Conservation (phyloP, 2,797 vertebrate species). For the Cichlasoma orientale region DNA sequence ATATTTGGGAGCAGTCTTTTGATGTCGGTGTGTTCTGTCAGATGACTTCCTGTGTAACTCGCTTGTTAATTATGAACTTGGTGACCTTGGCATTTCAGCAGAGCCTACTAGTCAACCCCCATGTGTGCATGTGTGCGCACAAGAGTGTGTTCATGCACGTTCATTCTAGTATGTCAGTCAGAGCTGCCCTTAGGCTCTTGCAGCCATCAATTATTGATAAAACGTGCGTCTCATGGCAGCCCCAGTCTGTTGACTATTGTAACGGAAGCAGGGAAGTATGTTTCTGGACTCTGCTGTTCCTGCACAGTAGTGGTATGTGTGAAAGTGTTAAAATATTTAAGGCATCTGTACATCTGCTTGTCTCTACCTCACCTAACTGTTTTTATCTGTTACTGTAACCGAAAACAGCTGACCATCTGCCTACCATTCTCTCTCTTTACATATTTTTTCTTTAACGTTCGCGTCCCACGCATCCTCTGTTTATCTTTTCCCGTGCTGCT, state of each 20-base stretch:
- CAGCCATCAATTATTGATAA: constrained; percentile 63
- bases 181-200: constrained; percentile 27
- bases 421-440: background rate
- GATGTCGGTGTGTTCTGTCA: constrained; percentile 31
- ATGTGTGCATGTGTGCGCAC: background rate
- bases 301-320: background rate
- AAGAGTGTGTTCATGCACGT: constrained; percentile 1
- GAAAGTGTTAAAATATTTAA: background rate
- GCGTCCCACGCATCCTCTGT: constrained; percentile 18
- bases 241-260: constrained; percentile 19
- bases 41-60: constrained; percentile 18
- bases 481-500: constrained; percentile 6
- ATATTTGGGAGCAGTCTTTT: background rate
- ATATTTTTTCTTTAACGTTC: constrained; percentile 12
- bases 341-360: background rate
- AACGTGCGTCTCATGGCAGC: constrained; percentile 26
- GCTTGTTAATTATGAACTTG: constrained; percentile 37
- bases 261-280: constrained; percentile 15
- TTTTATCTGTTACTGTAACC: background rate
- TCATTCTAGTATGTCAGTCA: constrained; percentile 42
- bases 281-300: constrained; percentile 6
- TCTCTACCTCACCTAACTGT: background rate
- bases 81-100: constrained; percentile 42
- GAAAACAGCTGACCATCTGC: background rate
- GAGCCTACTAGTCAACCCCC: background rate